phyloP scores from a whole-genome alignment of 1,140 invertebrate genomes.

The Drosophila rhopaloa region DNA sequence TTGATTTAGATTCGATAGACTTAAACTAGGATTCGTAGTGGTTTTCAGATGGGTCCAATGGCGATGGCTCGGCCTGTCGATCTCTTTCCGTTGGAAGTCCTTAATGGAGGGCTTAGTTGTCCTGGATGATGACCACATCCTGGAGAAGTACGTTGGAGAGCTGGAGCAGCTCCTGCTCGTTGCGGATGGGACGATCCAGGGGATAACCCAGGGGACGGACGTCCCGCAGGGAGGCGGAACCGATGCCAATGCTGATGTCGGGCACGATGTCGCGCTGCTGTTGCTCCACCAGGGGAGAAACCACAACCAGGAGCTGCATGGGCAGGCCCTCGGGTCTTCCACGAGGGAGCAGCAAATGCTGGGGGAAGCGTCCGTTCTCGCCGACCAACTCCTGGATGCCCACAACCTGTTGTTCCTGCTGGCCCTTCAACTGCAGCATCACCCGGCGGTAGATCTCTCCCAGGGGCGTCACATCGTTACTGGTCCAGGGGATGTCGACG shows the following conservation, averaged over 20 bases:
- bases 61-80: constrained; percentile 3
- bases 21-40: constrained; percentile 28
- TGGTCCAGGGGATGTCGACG: constrained; percentile 87
- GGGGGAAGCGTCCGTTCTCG: constrained; percentile 86
- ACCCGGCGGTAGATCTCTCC: constrained; percentile 86
- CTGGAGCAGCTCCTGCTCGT: constrained; percentile 67
- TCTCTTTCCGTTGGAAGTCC: not conserved
- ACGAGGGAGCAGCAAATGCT: constrained; percentile 87
- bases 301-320: constrained; percentile 87
- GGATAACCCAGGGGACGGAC: constrained; percentile 79
- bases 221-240: constrained; percentile 49
- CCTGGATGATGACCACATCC: constrained; percentile 77
- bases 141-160: constrained; percentile 74
- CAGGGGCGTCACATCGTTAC: constrained; percentile 87
- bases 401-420: constrained; percentile 49
- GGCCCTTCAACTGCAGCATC: constrained; percentile 84
- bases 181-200: constrained; percentile 81
- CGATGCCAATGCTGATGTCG: constrained; percentile 51
- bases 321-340: constrained; percentile 87
- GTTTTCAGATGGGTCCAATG: constrained; percentile 2
- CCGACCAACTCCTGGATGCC: constrained; percentile 84
- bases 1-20: constrained; percentile 8
- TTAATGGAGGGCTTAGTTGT: constrained; percentile 47
- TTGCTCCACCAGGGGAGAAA: constrained; percentile 74
- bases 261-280: constrained; percentile 13